Percentiles rank a stretch among this genome's conserved stretches.
Evolutionary conservation across 2,797 vertebrate species (phyloP).

Genomic region (Sciurus vulgaris): DNA sequence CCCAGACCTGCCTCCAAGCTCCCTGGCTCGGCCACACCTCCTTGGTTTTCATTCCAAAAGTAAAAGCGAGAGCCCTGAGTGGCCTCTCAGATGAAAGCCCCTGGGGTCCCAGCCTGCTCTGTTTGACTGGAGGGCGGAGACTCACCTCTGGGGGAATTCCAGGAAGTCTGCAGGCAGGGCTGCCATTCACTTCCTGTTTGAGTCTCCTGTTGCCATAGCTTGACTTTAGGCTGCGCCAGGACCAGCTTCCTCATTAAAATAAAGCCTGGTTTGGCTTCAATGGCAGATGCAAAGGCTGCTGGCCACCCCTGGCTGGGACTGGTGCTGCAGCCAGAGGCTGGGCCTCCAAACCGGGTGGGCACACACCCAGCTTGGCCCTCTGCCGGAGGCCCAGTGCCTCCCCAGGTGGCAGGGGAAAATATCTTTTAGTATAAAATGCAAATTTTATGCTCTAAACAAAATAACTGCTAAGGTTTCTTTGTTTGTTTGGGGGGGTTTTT

Average conservation of each 20-base stretch:
- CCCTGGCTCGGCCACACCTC: not conserved
- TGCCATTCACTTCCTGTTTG: not conserved
- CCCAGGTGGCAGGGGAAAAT: not conserved
- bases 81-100: rapidly evolving
- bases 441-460: conserved; percentile 58
- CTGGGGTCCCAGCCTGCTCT: rapidly evolving
- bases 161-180: not conserved
- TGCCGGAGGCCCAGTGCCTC: not conserved
- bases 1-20: rapidly evolving
- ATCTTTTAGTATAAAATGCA: conserved; percentile 34
- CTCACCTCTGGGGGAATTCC: not conserved
- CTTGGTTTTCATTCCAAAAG: conserved; percentile 48
- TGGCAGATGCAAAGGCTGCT: not conserved
- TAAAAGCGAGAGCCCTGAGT: not conserved
- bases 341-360: not conserved
- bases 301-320: not conserved
- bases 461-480: conserved; percentile 5
- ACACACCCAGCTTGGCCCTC: not conserved
- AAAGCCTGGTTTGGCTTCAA: conserved; percentile 28
- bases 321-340: not conserved
- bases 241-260: conserved; percentile 52
- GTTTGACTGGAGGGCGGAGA: not conserved
- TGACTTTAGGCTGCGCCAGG: not conserved
- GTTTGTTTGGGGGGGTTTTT: no score
- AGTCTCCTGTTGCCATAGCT: not conserved